phyloP scores from a whole-genome alignment of 2,797 vertebrate species.

The Mormyrus hasselquistii region DNA sequence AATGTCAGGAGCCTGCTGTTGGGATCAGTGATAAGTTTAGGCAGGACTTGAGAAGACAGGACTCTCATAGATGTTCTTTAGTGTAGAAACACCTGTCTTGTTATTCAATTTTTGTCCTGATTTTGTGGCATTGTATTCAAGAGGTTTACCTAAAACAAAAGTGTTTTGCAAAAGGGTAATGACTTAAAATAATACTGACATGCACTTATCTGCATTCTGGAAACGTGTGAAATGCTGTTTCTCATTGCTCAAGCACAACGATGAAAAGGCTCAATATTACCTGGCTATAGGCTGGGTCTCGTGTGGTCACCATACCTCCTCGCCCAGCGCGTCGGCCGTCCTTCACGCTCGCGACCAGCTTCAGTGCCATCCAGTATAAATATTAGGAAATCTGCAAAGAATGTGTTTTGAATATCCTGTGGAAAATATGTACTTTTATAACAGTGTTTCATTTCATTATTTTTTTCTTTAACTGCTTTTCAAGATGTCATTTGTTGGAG shows the following conservation, averaged over 20 bases:
- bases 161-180: not conserved
- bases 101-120: not conserved
- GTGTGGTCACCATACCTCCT: not conserved
- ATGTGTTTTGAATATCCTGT: constrained; percentile 50
- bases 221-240: not conserved
- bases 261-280: not conserved
- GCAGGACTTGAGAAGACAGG: not conserved
- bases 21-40: not conserved
- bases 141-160: not conserved
- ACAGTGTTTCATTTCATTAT: constrained; percentile 32
- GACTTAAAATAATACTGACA: not conserved
- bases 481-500: constrained; percentile 48
- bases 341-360: constrained; percentile 34
- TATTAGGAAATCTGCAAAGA: constrained; percentile 51
- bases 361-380: constrained; percentile 43
- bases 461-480: constrained; percentile 44
- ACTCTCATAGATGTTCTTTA: not conserved
- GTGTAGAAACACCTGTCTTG: not conserved
- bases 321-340: not conserved
- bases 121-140: not conserved
- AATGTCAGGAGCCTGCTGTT: not conserved
- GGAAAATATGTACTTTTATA: constrained; percentile 55
- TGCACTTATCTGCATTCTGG: not conserved
- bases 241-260: not conserved
- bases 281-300: not conserved